A percentile compares a stretch with the other conserved stretches of the same genome.
Evolutionary conservation across 2,888 invertebrate species (phyloP).

Genomic region (Pristionchus fissidentatus): DNA sequence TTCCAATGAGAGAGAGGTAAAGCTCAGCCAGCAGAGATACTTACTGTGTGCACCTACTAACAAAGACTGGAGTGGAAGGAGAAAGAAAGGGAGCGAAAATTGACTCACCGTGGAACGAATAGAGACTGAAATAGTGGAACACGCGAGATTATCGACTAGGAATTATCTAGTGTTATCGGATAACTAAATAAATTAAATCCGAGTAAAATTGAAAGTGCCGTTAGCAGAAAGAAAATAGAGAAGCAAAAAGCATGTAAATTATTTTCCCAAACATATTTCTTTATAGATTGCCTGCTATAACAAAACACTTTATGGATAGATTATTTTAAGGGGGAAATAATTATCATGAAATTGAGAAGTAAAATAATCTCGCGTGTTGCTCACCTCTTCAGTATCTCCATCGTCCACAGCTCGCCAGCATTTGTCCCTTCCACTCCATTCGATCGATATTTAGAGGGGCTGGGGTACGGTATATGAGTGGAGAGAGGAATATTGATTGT

Average conservation of each 20-base stretch:
- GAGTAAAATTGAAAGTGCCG: too few species aligned
- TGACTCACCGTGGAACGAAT: constrained; percentile 29
- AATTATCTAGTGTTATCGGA: background rate
- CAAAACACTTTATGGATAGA: too few species aligned
- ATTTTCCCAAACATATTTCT: too few species aligned
- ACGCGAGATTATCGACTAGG: constrained; percentile 25
- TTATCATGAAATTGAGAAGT: background rate
- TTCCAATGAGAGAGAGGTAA: constrained; percentile 17
- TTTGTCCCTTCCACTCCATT: constrained; percentile 30
- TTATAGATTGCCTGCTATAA: too few species aligned
- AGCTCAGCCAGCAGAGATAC: background rate
- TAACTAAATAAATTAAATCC: background rate
- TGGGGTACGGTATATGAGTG: constrained; percentile 10
- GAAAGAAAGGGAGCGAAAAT: background rate
- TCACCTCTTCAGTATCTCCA: constrained; percentile 20
- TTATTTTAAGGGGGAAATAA: background rate
- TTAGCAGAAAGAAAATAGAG: too few species aligned
- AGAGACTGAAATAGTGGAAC: constrained; percentile 18
- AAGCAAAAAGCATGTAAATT: too few species aligned
- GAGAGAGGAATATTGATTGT: constrained; percentile 1
- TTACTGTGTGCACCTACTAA: constrained; percentile 12
- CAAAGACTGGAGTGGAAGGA: background rate
- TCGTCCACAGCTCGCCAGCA: background rate
- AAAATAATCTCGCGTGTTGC: constrained; percentile 36
- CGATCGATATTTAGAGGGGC: constrained; percentile 21